Evolutionary conservation across 2,888 invertebrate species (phyloP), one percentile per base, ranked within the genome.

Genomic region (Scaptomyza reducta): DNA sequence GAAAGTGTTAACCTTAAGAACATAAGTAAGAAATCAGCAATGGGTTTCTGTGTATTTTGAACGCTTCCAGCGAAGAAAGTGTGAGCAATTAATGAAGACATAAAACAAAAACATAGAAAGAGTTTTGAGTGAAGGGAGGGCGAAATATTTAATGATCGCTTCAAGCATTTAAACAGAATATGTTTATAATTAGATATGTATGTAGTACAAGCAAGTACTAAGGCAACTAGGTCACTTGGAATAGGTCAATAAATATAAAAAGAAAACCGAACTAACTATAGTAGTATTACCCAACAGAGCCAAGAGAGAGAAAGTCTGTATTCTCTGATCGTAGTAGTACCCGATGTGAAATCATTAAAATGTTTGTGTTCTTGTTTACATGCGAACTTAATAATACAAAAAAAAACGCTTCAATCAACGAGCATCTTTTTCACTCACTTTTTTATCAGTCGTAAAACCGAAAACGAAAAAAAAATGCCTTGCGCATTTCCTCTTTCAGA

Each of bases 61-160:
- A 1, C 31, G 42, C 56, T 82, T 85, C 55, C 55, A 65, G 47
- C 22, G 75, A 85, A 85, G 83, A 69, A 69, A 75, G 87, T 82
- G 88, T 72, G 61, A 82, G 75, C 58, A 76, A 79, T 79, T 83
- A 72, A 86, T 84, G 74, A 60, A 54, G 64, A 35, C 65, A 63
- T 74, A 46, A 73, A 67, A 47, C 53, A 56, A 71, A 66, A 49
- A 49, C 4, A 16, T 13, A 1, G 13, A 33, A 38, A 14, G 2
- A 6, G 5, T n/a, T n/a, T n/a, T 46, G 40, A 47, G 33, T 33
- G 33, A 47, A 56, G 38, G 27, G 54, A 70, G 47, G 50, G 40
- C 38, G 11, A 41, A 46, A 9, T 1, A 9, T 42, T 67, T 85
- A 88, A 86, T 63, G 81, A 63, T 46, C 60, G 47, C 60, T 44